A percentile compares a stretch with the other conserved stretches of the same genome.
These are phyloP conservation scores for Tetraodon nigroviridis DNA, from an alignment of 2,113 vertebrate genomes.

Conservation along the genomic window DNA sequence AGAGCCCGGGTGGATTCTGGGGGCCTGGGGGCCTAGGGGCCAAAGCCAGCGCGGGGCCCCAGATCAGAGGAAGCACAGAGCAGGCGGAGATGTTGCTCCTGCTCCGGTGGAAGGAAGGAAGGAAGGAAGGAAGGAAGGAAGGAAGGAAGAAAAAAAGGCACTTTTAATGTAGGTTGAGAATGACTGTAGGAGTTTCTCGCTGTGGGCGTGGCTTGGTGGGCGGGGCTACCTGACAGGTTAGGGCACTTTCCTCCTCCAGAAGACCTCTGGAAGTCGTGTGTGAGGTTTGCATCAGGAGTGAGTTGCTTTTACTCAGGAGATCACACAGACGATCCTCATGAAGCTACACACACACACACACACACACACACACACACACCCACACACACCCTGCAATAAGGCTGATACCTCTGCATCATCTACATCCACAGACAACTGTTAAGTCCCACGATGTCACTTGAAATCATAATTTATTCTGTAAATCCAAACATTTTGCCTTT, in stretches of 20 bases:
- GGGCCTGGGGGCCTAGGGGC: slow-evolving; percentile 13
- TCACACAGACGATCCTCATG: slow-evolving; percentile 38
- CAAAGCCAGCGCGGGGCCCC: slow-evolving; percentile 11
- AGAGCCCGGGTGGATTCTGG: slow-evolving; percentile 8
- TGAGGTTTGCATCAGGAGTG: slow-evolving; percentile 57
- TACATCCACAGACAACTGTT: slow-evolving; percentile 76
- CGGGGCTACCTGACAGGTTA: slow-evolving; percentile 48
- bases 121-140: slow-evolving; percentile 28
- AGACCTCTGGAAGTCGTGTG: slow-evolving; percentile 54
- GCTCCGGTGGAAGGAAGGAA: background rate
- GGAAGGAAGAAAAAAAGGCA: slow-evolving; percentile 42
- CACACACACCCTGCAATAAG: slow-evolving; percentile 42
- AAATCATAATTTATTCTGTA: slow-evolving; percentile 94
- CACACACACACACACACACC: slow-evolving; percentile 31
- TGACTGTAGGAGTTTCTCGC: slow-evolving; percentile 45
- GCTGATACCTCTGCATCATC: slow-evolving; percentile 76
- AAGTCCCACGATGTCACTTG: slow-evolving; percentile 80
- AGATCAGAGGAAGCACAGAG: slow-evolving; percentile 37
- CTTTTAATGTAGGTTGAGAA: slow-evolving; percentile 60
- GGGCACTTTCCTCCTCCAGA: slow-evolving; percentile 57
- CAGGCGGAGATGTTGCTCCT: slow-evolving; percentile 9
- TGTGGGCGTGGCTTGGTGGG: slow-evolving; percentile 39
- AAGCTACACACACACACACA: slow-evolving; percentile 35
- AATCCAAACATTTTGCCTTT: slow-evolving; percentile 81
- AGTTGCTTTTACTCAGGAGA: slow-evolving; percentile 70